Evolutionary conservation across 1,140 invertebrate genomes (phyloP).

Genomic region (Drosophila takahashii): DNA sequence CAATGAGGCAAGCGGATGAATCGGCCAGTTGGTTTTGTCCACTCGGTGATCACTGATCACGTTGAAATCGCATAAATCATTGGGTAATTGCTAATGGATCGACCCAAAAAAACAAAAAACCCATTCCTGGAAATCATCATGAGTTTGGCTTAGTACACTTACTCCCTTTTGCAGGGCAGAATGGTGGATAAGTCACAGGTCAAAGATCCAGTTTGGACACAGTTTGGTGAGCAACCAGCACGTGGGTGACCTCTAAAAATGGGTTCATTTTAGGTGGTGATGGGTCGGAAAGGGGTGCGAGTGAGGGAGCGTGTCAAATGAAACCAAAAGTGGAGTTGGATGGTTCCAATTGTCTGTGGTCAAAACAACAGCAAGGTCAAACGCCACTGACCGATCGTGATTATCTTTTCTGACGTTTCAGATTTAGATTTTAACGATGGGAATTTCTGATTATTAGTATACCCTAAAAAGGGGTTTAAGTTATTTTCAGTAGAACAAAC

Average conservation of each 20-base stretch:
- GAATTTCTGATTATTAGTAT: conserved; percentile 28
- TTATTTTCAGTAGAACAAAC: not conserved
- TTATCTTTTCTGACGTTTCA: conserved; percentile 29
- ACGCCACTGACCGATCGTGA: conserved; percentile 68
- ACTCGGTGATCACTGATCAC: conserved; percentile 61
- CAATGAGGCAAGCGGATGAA: conserved; percentile 62
- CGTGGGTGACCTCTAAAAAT: conserved; percentile 76
- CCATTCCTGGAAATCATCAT: conserved; percentile 55
- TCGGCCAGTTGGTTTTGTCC: conserved; percentile 42
- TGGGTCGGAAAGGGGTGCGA: conserved; percentile 6
- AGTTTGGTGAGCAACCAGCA: conserved; percentile 62
- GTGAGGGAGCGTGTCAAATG: conserved; percentile 48
- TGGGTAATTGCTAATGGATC: conserved; percentile 32
- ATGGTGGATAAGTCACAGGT: conserved; percentile 1
- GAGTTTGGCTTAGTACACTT: conserved; percentile 16
- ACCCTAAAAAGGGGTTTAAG: not conserved
- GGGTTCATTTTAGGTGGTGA: conserved; percentile 10
- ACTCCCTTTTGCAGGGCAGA: not conserved
- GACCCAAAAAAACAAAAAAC: conserved; percentile 11
- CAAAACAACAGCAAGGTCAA: conserved; percentile 74
- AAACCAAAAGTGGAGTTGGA: conserved; percentile 63
- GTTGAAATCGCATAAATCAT: conserved; percentile 64
- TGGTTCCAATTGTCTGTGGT: conserved; percentile 41
- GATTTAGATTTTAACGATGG: conserved; percentile 44
- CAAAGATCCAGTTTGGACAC: conserved; percentile 58